These are phyloP conservation scores for Porites lutea DNA, from an alignment of 64 coral and sea anemone species.

Conservation along the genomic window DNA sequence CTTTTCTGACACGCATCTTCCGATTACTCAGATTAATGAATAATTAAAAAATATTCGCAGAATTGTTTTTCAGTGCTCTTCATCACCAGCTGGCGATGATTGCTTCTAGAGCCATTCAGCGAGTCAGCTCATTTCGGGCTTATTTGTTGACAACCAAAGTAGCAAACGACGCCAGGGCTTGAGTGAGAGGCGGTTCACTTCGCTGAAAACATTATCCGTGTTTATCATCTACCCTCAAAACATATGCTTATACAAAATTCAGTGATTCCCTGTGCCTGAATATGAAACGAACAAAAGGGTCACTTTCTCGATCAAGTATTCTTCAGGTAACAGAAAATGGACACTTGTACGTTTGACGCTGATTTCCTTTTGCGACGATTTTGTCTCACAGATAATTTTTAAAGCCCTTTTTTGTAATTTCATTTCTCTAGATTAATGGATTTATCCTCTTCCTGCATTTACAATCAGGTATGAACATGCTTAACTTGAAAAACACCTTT, in stretches of 20 bases:
- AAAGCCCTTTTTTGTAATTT: neutral
- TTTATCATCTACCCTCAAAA: neutral
- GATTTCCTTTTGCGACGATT: neutral
- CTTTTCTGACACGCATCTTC: neutral
- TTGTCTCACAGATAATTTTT: neutral
- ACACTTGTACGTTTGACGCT: neutral
- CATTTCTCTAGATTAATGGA: neutral
- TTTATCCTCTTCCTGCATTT: slow-evolving; percentile 7
- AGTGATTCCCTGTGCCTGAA: neutral
- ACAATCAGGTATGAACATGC: neutral
- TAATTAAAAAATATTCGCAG: slow-evolving; percentile 46
- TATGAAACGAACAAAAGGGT: neutral
- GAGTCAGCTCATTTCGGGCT: neutral
- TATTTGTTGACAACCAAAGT: neutral
- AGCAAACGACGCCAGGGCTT: neutral
- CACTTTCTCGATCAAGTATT: neutral
- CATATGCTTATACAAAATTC: neutral
- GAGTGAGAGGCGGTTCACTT: neutral
- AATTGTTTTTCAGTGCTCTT: slow-evolving; percentile 16
- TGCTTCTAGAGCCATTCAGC: neutral
- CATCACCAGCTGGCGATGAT: neutral
- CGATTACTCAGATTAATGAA: slow-evolving; percentile 22
- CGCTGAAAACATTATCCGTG: neutral
- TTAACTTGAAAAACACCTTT: slow-evolving; percentile 4
- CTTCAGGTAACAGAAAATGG: neutral